Conservation (phyloP, 2,113 vertebrate species). For the Neomonachus schauinslandi region DNA sequence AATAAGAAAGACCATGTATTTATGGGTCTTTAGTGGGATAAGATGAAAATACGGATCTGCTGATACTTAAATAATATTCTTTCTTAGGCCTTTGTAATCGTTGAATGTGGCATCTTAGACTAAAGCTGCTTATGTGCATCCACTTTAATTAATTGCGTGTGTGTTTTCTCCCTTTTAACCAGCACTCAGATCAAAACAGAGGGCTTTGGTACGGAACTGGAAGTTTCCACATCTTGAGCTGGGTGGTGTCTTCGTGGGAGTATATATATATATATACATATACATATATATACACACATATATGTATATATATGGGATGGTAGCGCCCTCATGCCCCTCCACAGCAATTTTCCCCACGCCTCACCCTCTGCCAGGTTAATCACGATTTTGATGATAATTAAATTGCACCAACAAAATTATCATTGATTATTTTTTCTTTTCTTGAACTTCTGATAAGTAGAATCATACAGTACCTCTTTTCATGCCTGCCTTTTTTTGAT, state of each 20-base stretch:
- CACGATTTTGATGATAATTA: not conserved
- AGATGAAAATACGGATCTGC: slow-evolving; percentile 57
- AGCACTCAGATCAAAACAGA: not conserved
- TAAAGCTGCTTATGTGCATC: not conserved
- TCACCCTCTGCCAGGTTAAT: not conserved
- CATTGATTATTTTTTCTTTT: not conserved
- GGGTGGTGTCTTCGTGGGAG: not conserved
- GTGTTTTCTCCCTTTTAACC: not conserved
- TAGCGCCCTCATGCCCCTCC: not conserved
- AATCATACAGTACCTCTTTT: not conserved
- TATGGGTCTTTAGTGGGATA: not conserved
- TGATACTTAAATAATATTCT: slow-evolving; percentile 71
- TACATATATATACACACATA: no score
- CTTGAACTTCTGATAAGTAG: not conserved
- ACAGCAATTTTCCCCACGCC: not conserved
- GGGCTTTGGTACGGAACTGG: not conserved
- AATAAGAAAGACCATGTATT: slow-evolving; percentile 57
- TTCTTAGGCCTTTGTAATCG: slow-evolving; percentile 43
- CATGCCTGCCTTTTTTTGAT: not conserved
- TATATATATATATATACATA: no score
- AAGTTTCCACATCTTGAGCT: not conserved
- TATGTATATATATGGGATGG: no score
- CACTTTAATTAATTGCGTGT: not conserved
- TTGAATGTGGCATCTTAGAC: not conserved
- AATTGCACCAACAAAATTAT: not conserved